Evolutionary conservation across 2,888 invertebrate species (phyloP), one percentile per base, ranked within the genome.

Genomic region (Peribatodes rhomboidaria): DNA sequence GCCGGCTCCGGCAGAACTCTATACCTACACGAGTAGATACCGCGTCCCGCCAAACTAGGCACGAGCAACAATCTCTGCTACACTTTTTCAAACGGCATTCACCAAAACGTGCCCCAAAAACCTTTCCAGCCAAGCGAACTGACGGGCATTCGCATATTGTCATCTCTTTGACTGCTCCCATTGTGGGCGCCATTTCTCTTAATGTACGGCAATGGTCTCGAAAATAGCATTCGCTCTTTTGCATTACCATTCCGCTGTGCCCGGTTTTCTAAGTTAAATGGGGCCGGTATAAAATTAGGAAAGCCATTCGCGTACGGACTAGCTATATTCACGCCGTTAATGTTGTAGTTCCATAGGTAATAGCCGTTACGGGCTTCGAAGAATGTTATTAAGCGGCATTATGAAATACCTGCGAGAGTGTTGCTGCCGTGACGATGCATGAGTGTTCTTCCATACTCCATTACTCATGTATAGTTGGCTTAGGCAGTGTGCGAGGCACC

Each of bases 271-370:
- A 67, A 62, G 67, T 60, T 65, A 65, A 69, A 68, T 60, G 65
- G 62, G 57, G 61, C 63, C 58, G 50, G 60, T 63, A 63, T 66
- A 63, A 63, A 68, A 71, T 70, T 71, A 65, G 67, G 63, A 61
- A 65, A 68, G 67, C 61, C 64, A 68, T 68, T 69, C 62, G 39
- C 63, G 65, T 65, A 59, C 61, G 47, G 58, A 60, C 59, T 52
- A 61, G 53, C 69, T 53, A 57, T 68, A 60, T 65, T 66, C 58
- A 62, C 65, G 58, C 44, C 59, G 63, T 52, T 67, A 71, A 76
- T 78, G 77, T 75, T 72, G 73, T 79, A 79, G 72, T 79, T 76
- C 75, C 67, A 69, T 71, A 79, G 75, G 77, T 79, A 81, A 81
- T 78, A 75, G 75, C 70, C 77, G 75, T 73, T 73, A 73, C 62